Evolutionary conservation across 2,888 invertebrate species (phyloP).

Genomic region (Napeogenes sylphis): DNA sequence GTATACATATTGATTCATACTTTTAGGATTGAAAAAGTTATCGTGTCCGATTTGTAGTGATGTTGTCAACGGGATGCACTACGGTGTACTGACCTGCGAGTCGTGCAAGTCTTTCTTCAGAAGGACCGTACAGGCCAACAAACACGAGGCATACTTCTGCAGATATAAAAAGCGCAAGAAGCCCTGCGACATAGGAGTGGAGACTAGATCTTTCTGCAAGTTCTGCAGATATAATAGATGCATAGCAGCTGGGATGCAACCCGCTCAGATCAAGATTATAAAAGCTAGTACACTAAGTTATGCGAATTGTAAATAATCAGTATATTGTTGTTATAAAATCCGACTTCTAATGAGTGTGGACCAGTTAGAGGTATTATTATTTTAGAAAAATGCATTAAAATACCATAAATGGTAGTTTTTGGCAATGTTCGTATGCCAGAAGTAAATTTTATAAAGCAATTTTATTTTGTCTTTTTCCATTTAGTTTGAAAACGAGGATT

Average conservation of each 20-base stretch:
- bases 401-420: too few relatives aligned
- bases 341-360: too few relatives aligned
- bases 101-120: constrained; percentile 59
- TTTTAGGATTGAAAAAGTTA: neutral
- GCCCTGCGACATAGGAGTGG: constrained; percentile 39
- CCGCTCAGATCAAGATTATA: constrained; percentile 35
- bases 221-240: constrained; percentile 46
- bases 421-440: too few relatives aligned
- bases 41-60: constrained; percentile 52
- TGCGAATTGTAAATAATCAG: neutral
- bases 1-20: neutral
- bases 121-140: constrained; percentile 43
- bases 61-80: constrained; percentile 44
- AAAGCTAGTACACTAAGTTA: constrained; percentile 5
- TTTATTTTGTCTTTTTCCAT: too few relatives aligned
- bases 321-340: too few relatives aligned
- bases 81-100: constrained; percentile 51
- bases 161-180: neutral
- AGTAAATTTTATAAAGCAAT: too few relatives aligned
- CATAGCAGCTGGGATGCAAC: constrained; percentile 44
- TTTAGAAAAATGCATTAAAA: too few relatives aligned
- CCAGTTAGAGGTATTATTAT: too few relatives aligned
- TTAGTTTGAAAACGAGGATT: too few relatives aligned
- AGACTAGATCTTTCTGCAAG: constrained; percentile 47
- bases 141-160: constrained; percentile 43